Conservation (phyloP, 2,888 invertebrate genomes). For the Scaptodrosophila latifasciaeformis region DNA sequence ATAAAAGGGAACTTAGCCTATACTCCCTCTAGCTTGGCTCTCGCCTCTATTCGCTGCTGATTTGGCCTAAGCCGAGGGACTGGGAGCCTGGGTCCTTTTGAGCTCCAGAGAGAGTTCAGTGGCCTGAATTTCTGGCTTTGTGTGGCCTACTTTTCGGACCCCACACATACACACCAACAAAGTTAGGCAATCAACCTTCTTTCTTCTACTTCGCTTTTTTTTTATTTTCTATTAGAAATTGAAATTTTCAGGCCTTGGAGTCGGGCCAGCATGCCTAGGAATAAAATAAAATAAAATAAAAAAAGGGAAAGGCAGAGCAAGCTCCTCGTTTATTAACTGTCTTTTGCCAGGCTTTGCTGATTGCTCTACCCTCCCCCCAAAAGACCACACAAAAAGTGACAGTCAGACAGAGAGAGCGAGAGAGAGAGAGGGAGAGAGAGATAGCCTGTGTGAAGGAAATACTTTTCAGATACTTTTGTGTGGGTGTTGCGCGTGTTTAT, state of each 20-base stretch:
- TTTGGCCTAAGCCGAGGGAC: neutral
- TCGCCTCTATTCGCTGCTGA: conserved; percentile 12
- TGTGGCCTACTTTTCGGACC: conserved; percentile 39
- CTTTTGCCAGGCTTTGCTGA: conserved; percentile 9
- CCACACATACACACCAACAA: conserved; percentile 22
- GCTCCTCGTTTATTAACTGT: conserved; percentile 7
- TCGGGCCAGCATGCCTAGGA: no score
- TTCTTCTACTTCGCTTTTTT: no score
- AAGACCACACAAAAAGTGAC: neutral
- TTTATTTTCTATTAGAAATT: conserved; percentile 10
- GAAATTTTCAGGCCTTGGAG: conserved; percentile 14
- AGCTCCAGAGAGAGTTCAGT: neutral
- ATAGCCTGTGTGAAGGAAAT: no score
- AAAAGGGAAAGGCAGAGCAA: conserved; percentile 7
- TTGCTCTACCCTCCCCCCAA: neutral
- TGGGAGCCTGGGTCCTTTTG: neutral
- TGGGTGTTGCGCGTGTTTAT: conserved; percentile 28
- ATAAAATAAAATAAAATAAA: no score
- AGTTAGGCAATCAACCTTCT: conserved; percentile 9
- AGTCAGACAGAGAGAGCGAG: no score
- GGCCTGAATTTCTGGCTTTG: conserved; percentile 23
- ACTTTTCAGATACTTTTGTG: neutral
- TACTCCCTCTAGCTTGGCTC: conserved; percentile 6
- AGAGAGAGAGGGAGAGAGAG: no score
- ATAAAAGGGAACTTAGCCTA: conserved; percentile 42